Conservation (phyloP, 2,888 invertebrate genomes). For the Xiphydria camelus region DNA sequence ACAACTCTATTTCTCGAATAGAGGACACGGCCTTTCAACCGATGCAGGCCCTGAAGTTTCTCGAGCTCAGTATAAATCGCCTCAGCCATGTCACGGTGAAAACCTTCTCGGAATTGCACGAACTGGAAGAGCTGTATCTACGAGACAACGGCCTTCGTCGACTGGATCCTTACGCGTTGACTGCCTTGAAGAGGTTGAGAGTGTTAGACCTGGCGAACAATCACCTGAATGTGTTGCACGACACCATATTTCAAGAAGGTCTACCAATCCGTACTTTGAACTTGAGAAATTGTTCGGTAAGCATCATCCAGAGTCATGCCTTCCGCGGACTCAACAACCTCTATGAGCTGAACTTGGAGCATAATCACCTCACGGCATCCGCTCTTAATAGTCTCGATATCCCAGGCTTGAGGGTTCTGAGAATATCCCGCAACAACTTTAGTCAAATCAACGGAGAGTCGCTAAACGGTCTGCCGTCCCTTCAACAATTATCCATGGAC, state of each 20-base stretch:
- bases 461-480: slow-evolving; percentile 75
- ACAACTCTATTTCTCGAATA: slow-evolving; percentile 80
- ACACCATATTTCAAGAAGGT: slow-evolving; percentile 74
- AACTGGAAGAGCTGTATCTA: slow-evolving; percentile 79
- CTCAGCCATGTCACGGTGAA: slow-evolving; percentile 70
- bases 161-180: slow-evolving; percentile 75
- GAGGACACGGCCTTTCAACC: slow-evolving; percentile 81
- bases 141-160: slow-evolving; percentile 73
- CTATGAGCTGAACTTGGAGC: slow-evolving; percentile 76
- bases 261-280: slow-evolving; percentile 74
- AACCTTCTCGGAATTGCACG: slow-evolving; percentile 78
- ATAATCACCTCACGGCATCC: slow-evolving; percentile 71
- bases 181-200: slow-evolving; percentile 73
- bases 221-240: slow-evolving; percentile 71
- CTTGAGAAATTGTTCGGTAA: slow-evolving; percentile 75
- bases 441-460: slow-evolving; percentile 71
- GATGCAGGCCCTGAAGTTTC: slow-evolving; percentile 74
- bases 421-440: slow-evolving; percentile 79
- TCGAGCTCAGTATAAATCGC: slow-evolving; percentile 81
- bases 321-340: slow-evolving; percentile 75
- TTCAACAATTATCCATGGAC: slow-evolving; percentile 75
- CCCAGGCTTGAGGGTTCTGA: slow-evolving; percentile 73
- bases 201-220: slow-evolving; percentile 82
- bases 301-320: slow-evolving; percentile 72
- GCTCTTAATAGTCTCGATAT: slow-evolving; percentile 75